Base-by-base conservation (phyloP, 2,888 invertebrate species). In the Nectonema munidae region DNA sequence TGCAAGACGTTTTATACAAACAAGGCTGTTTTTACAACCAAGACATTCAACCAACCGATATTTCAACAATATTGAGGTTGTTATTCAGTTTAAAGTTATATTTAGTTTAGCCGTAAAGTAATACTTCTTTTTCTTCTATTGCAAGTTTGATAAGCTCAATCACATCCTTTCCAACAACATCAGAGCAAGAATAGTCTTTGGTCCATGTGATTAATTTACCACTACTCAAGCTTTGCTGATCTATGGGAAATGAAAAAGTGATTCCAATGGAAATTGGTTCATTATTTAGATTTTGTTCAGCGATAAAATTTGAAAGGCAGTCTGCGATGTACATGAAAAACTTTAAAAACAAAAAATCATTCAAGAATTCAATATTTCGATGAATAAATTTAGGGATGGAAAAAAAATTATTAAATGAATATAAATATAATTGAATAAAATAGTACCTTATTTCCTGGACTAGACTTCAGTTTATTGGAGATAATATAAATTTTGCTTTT, bases 401-500 rank as follows among this genome's bases (percentile, higher is more conserved):
- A n/a, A n/a, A n/a, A n/a, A n/a, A n/a, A n/a, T n/a, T n/a, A n/a
- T n/a, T n/a, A n/a, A n/a, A n/a, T n/a, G n/a, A n/a, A n/a, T n/a
- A n/a, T n/a, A n/a, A n/a, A n/a, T n/a, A n/a, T n/a, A n/a, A n/a
- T n/a, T n/a, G n/a, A n/a, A n/a, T n/a, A n/a, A n/a, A n/a, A n/a
- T n/a, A n/a, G n/a, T 48, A 64, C 63, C 51, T 55, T 54, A 39
- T 59, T 57, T 3, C 86, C 89, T 6, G 74, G 68, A 14, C 89
- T 89, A 43, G 71, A 61, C 86, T 86, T 89, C 44, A 89, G 69
- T 49, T 69, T 67, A 51, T 74, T 71, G 30, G 95, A 81, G 52
- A 95, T 74, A 41, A 79, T 76, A 58, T 74, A 95, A 53, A 86
- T 86, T 61, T 83, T 81, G 43, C 79, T 79, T 54, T 76, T 70